Base-by-base conservation (phyloP, 2,797 vertebrate species). In the Gadopsis marmoratus region DNA sequence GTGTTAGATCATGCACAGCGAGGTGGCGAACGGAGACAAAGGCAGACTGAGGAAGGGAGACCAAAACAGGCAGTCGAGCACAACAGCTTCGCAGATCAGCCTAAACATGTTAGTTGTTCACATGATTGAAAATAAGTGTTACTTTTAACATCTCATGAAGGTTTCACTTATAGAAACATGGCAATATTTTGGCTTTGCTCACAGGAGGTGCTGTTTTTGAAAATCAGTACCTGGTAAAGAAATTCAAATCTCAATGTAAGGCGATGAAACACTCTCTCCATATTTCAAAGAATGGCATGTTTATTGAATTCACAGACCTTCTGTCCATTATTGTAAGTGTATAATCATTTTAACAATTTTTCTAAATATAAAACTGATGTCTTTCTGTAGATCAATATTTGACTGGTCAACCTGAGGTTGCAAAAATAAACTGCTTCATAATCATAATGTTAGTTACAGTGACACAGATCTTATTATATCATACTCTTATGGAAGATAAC, bases 1-100 rank as follows among this genome's bases (percentile, higher is more conserved):
- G 35, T 90, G 83, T 81, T 89, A 71, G 68, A 89, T 89, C 74
- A 88, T 79, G 79, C 62, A 71, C 71, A 75, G 62, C 81, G 74
- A 86, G 72, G 67, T 76, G 76, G 58, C n/a, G 14, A 61, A 71
- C 58, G 77, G 60, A 85, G 85, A 85, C 23, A 67, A 43, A 79
- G 64, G 78, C 56, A 21, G 54, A 73, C 37, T 19, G 47, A 67
- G 66, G 45, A 50, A 29, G 63, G 69, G 47, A 71, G 47, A 75
- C 48, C 51, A 54, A 69, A 53, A 48, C 4, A 9, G 45, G 16
- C 19, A 79, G 35, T 23, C 0, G 4, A 7, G 10, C 10, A 29
- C 12, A 7, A 51, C 29, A 39, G 31, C 17, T 67, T 74, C 31
- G 45, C 53, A 45, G 60, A 59, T 66, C 37, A 31, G 37, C 23